Evolutionary conservation across 2,113 vertebrate genomes (phyloP), one percentile per base, ranked within the genome.

Genomic region (Pteronura brasiliensis): DNA sequence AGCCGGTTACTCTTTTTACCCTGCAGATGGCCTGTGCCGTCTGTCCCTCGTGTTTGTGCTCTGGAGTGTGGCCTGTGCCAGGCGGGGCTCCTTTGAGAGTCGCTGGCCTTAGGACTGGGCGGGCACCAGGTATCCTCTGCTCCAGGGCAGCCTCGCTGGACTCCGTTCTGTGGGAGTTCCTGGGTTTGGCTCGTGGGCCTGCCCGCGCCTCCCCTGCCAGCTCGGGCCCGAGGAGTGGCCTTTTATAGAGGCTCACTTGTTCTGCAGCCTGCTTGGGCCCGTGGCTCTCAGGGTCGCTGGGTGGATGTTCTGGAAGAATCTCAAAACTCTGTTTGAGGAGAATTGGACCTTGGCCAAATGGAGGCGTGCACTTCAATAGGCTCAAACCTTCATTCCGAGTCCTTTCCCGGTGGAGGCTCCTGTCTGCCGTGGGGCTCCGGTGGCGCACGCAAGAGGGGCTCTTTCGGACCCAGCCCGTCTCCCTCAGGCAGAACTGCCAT

Each of bases 381-480:
- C 72, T 31, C 55, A 74, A 21, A 13, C 57, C 36, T 57, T 49
- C 9, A 7, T 57, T 57, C 72, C 29, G 8, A 52, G 4, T 18
- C 9, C 7, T 23, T 31, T 84, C 47, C 63, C 0, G 2, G 4
- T 17, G 2, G 15, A 52, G 44, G 17, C n/a, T 39, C 20, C 29
- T 3, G 7, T 20, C 65, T 44, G 21, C n/a, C 2, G 3, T 44
- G n/a, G 3, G 34, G 39, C 15, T n/a, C 31, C 49, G 25, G 42
- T 6, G 12, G 15, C 13, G 0, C 17, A 6, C 2, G 0, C 1
- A 44, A 23, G 34, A 49, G 39, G 44, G 36, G 25, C 34, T 34
- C 3, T 55, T 15, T 36, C 1, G 0, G 14, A 5, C 7, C 1
- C 9, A 6, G 61, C 42, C 6, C 4, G 0, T 23, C 18, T 25